These are phyloP conservation scores for Telmatochromis sp. DNA, from an alignment of 2,113 vertebrate species.

Conservation along the genomic window DNA sequence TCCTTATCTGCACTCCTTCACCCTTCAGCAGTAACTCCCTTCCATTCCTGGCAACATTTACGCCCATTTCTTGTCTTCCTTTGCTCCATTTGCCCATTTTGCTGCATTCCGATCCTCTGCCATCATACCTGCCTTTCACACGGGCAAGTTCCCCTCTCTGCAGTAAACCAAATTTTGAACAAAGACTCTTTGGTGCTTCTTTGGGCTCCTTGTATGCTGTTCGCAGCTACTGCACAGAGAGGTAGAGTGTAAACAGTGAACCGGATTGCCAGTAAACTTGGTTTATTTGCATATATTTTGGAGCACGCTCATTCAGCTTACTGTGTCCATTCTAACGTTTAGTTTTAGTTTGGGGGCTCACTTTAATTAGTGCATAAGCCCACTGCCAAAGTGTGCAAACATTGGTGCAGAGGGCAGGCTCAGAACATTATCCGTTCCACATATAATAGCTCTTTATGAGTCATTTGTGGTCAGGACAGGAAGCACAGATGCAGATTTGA, in stretches of 20 bases:
- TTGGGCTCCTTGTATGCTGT: neutral
- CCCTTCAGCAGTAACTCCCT: neutral
- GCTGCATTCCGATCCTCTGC: constrained; percentile 67
- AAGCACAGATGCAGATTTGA: constrained; percentile 41
- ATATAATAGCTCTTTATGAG: constrained; percentile 36
- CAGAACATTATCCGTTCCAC: neutral
- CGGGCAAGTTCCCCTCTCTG: constrained; percentile 17
- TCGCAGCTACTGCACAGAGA: neutral
- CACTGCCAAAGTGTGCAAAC: neutral
- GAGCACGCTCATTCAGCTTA: neutral
- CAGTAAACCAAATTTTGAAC: constrained; percentile 41
- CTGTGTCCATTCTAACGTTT: neutral
- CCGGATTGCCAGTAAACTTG: neutral
- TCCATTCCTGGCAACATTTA: neutral
- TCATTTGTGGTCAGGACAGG: constrained; percentile 43
- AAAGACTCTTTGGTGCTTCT: constrained; percentile 48
- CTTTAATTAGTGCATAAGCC: neutral
- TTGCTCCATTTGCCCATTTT: constrained; percentile 33
- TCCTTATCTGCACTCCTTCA: neutral
- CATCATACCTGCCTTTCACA: constrained; percentile 67
- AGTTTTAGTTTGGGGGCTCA: neutral
- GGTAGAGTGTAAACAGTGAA: neutral
- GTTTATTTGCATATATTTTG: neutral
- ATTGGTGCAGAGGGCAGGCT: neutral
- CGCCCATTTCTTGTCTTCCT: constrained; percentile 3